Conservation (phyloP, 1,140 invertebrate genomes). For the Euborellia annulipes region DNA sequence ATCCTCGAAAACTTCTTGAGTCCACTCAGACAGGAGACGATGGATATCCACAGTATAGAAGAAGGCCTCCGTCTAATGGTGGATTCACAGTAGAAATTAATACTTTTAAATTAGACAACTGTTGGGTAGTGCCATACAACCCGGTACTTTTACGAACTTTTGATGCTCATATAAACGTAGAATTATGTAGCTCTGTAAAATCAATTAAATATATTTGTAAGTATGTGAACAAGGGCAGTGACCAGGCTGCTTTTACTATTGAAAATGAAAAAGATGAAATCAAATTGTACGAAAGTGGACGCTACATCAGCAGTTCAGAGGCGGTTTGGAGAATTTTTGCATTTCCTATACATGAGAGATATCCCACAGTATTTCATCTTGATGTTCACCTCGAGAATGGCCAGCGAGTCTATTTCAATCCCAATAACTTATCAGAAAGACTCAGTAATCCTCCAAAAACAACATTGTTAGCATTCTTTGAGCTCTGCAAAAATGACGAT, state of each 20-base stretch:
- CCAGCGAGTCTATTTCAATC: constrained; percentile 18
- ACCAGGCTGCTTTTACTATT: constrained; percentile 17
- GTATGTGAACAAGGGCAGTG: constrained; percentile 27
- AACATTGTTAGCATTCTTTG: constrained; percentile 8
- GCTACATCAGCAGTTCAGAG: constrained; percentile 25
- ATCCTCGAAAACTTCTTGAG: constrained; percentile 20
- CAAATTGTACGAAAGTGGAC: constrained; percentile 19
- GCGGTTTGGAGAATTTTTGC: constrained; percentile 26
- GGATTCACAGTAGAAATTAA: constrained; percentile 10
- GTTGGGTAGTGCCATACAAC: constrained; percentile 25
- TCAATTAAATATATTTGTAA: constrained; percentile 27
- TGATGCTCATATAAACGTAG: constrained; percentile 24
- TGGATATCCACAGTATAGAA: constrained; percentile 24
- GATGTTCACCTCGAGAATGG: constrained; percentile 23
- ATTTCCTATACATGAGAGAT: constrained; percentile 23
- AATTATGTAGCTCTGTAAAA: constrained; percentile 25
- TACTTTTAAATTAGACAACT: constrained; percentile 21
- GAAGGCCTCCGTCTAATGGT: constrained; percentile 13
- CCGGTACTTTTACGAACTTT: constrained; percentile 21
- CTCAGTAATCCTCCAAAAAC: constrained; percentile 2
- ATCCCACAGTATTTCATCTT: constrained; percentile 23
- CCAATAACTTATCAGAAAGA: constrained; percentile 10
- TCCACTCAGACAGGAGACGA: constrained; percentile 24
- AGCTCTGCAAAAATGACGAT: no score
- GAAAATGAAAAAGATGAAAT: constrained; percentile 23